Conservation (phyloP, 2,797 vertebrate species). For the Remorina albescens region DNA sequence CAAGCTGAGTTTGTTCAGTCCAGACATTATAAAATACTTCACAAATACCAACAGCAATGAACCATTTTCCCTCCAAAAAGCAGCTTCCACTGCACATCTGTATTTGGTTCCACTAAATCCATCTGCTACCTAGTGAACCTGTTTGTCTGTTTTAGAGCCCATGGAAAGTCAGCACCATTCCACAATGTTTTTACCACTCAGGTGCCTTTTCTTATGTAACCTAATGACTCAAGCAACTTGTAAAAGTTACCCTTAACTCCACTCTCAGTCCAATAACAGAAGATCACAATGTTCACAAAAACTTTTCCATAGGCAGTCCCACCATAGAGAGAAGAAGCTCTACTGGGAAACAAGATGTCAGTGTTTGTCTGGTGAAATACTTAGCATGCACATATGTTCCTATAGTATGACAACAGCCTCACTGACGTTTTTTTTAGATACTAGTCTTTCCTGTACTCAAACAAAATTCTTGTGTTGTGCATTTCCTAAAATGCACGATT, state of each 20-base stretch:
- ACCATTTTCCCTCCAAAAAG: not conserved
- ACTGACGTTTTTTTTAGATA: not conserved
- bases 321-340: not conserved
- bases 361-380: conserved; percentile 24
- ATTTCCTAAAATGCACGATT: not conserved
- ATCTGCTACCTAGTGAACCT: conserved; percentile 49
- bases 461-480: no score
- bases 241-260: conserved; percentile 29
- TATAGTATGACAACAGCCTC: not conserved
- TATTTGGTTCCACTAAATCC: conserved; percentile 50
- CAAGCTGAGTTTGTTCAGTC: not conserved
- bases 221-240: conserved; percentile 42
- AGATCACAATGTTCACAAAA: conserved; percentile 17
- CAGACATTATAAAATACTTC: conserved; percentile 8
- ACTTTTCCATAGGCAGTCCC: conserved; percentile 26
- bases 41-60: not conserved
- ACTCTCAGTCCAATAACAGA: conserved; percentile 18
- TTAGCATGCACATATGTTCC: conserved; percentile 1
- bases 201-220: conserved; percentile 64
- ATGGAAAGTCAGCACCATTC: conserved; percentile 55
- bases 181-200: conserved; percentile 49
- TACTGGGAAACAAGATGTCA: not conserved
- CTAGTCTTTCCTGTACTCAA: not conserved
- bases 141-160: conserved; percentile 41
- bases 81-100: conserved; percentile 51